Evolutionary conservation across 2,113 vertebrate species (phyloP).

Genomic region (Nycticorax nycticorax): DNA sequence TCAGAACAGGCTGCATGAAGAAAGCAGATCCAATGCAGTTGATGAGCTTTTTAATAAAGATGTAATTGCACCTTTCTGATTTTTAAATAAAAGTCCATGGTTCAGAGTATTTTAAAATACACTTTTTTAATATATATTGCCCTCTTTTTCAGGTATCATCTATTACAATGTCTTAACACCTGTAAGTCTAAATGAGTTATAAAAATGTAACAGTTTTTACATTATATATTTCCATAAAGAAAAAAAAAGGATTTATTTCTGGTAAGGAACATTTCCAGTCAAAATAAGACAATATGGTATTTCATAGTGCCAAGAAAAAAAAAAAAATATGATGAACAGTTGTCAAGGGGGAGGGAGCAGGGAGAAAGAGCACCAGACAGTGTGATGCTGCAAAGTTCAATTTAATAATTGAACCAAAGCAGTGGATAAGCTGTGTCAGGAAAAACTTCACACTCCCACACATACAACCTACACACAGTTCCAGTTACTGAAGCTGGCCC

Average conservation of each 20-base stretch:
- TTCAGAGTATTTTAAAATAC: background rate
- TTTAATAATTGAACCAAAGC: slow-evolving; percentile 28
- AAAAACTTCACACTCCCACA: slow-evolving; percentile 24
- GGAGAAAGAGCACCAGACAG: background rate
- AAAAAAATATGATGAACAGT: background rate
- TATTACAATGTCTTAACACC: background rate
- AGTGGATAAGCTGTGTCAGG: background rate
- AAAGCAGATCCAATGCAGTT: background rate
- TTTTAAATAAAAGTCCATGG: background rate
- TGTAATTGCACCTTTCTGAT: background rate
- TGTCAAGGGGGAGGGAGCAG: background rate
- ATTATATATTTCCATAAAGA: background rate
- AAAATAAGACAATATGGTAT: background rate
- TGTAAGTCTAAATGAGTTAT: background rate
- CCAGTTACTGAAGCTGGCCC: background rate
- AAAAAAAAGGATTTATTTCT: background rate
- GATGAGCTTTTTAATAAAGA: background rate
- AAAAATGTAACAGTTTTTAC: background rate
- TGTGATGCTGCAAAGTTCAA: background rate
- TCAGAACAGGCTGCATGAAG: background rate
- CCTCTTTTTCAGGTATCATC: background rate
- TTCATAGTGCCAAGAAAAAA: background rate
- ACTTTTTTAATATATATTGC: background rate
- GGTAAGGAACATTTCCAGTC: background rate
- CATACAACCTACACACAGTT: background rate